These are phyloP conservation scores for Mactromeris polynyma DNA, from an alignment of 2,888 invertebrate genomes.

Conservation along the genomic window DNA sequence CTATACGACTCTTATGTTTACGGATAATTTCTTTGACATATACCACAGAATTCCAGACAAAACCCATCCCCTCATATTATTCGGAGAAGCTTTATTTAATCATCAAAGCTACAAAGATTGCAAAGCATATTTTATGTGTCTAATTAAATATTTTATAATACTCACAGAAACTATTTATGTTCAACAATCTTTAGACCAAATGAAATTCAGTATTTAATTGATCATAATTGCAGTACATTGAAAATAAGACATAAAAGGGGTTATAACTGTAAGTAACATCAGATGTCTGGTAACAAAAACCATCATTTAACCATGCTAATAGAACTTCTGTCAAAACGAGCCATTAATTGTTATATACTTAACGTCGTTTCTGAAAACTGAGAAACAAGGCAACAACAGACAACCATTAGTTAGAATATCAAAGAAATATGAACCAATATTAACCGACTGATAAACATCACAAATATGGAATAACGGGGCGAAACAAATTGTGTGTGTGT, in stretches of 20 bases:
- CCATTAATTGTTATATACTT: too few relatives aligned
- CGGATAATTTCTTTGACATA: constrained; percentile 2
- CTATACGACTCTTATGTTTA: not conserved
- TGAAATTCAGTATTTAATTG: not conserved
- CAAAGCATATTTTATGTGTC: not conserved
- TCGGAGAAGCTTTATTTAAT: not conserved
- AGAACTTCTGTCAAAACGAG: not conserved
- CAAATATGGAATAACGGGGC: not conserved
- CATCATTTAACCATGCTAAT: not conserved
- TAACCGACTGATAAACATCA: not conserved
- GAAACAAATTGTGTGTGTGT: not conserved
- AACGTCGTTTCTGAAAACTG: too few relatives aligned
- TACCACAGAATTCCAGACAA: not conserved
- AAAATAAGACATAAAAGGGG: not conserved
- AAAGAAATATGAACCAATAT: not conserved
- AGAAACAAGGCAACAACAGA: not conserved
- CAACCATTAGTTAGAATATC: not conserved
- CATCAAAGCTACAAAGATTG: not conserved
- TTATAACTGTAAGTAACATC: not conserved
- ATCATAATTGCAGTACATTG: not conserved
- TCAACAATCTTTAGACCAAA: not conserved
- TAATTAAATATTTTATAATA: not conserved
- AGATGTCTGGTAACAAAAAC: not conserved
- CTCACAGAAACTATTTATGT: not conserved
- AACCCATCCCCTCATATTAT: not conserved